Conservation (phyloP, 2,113 vertebrate species). For the Apaloderma vittatum region DNA sequence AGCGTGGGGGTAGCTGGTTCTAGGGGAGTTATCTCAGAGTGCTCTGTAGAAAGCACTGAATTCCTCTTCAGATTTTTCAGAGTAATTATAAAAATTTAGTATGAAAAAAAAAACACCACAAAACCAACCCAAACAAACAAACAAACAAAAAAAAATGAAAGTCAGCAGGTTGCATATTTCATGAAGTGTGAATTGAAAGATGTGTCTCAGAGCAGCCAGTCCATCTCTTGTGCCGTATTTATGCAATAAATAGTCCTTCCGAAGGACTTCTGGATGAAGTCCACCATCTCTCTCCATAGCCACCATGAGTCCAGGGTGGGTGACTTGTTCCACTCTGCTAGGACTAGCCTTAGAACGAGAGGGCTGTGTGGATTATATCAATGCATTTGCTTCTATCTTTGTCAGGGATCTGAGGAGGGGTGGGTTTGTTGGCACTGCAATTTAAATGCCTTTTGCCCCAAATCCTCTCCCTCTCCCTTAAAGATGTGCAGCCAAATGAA, state of each 20-base stretch:
- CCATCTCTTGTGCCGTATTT: accelerated
- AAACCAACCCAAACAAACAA: background rate
- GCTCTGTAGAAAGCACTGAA: background rate
- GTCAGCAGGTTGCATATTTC: background rate
- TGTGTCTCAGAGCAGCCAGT: background rate
- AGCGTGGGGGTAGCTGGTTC: background rate
- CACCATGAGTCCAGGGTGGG: background rate
- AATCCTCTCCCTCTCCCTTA: background rate
- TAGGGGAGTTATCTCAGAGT: background rate
- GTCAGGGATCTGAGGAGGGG: background rate
- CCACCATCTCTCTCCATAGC: background rate
- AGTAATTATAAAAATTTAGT: background rate
- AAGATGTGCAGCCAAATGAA: background rate
- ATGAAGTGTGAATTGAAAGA: background rate
- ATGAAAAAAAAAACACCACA: background rate
- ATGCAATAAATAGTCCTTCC: too few relatives aligned
- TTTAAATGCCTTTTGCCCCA: background rate
- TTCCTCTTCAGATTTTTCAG: background rate
- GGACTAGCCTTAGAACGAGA: background rate
- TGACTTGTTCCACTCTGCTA: background rate
- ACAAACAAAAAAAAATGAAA: background rate
- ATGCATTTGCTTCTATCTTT: background rate
- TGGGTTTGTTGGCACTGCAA: accelerated
- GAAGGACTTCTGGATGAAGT: background rate
- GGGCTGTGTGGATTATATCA: background rate